Evolutionary conservation across 2,888 invertebrate species (phyloP), one percentile per base, ranked within the genome.

Genomic region (Caenorhabditis wallacei): DNA sequence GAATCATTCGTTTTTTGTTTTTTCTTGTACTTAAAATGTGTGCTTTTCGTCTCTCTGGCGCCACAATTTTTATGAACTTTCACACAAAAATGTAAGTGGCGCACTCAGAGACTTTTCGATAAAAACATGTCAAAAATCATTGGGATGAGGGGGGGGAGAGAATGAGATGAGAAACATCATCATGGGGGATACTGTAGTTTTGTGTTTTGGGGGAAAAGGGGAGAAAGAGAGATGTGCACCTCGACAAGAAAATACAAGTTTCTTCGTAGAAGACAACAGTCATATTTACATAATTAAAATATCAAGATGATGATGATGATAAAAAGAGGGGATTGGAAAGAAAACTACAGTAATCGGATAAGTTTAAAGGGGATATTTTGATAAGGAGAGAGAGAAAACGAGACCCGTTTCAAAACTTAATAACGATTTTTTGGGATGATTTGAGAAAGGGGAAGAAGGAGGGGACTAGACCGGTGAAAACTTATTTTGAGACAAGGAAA

Each of bases 241-340:
- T 71, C 59, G 59, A 61, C 51, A 46, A 64, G 54, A 53, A 64
- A 74, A 35, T 74, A 64, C 61, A 74, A 30, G 54, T 54, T 40
- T 40, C 40, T 40, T 37, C 37, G 24, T 35, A 35, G 35, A 57
- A 35, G 48, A 48, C 18, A 54, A 54, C 64, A 74, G 69, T 56
- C 48, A 74, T 74, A 74, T 74, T 74, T 74, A 74, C 74, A 74
- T 74, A 74, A 74, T 74, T 75, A 75, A 66, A 63, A 75, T 56
- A 61, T 54, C 64, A 30, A 30, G 8, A 30, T 8, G 30, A 30
- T 30, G 30, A 30, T 30, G 8, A 5, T 30, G 30, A 54, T 53
- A 61, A 11, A 11, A 24, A 22, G 22, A n/a, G 26, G n/a, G 48
- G 37, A 26, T 35, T 20, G 1, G 20, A 35, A 18, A 22, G 13